A percentile compares a stretch with the other conserved stretches of the same genome.
Conservation (phyloP, 1,140 invertebrate genomes). For the Drosophila busckii region DNA sequence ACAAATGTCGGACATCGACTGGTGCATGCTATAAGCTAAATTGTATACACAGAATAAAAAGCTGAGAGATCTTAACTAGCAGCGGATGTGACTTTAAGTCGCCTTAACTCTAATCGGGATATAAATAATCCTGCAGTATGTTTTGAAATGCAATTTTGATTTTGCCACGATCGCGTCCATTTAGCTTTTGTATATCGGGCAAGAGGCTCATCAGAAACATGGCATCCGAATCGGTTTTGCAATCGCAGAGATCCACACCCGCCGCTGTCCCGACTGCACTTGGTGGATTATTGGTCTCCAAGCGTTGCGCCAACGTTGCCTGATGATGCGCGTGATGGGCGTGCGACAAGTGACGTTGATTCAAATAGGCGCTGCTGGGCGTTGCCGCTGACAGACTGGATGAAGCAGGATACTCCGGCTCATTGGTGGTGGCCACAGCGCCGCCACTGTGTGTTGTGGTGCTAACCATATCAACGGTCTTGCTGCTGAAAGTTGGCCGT, state of each 20-base stretch:
- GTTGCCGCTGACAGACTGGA: slow-evolving; percentile 17
- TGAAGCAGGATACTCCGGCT: slow-evolving; percentile 37
- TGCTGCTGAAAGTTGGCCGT: slow-evolving; percentile 63
- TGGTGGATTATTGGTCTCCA: slow-evolving; percentile 39
- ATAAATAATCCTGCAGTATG: slow-evolving; percentile 73
- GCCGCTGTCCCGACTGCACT: slow-evolving; percentile 8
- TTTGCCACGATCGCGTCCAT: slow-evolving; percentile 74
- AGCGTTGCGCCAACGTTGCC: slow-evolving; percentile 12
- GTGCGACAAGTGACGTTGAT: slow-evolving; percentile 34
- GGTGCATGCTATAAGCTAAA: slow-evolving; percentile 38
- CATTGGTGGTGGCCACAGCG: slow-evolving; percentile 9
- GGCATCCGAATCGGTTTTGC: slow-evolving; percentile 76
- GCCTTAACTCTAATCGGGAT: slow-evolving; percentile 59
- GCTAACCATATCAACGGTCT: slow-evolving; percentile 64
- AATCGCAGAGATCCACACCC: slow-evolving; percentile 67
- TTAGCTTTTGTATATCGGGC: slow-evolving; percentile 74
- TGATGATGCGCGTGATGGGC: slow-evolving; percentile 41
- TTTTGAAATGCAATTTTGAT: slow-evolving; percentile 78
- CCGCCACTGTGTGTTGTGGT: slow-evolving; percentile 55
- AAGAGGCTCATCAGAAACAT: slow-evolving; percentile 77
- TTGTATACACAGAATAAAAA: slow-evolving; percentile 53
- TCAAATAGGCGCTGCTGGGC: slow-evolving; percentile 22
- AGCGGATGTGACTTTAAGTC: slow-evolving; percentile 26
- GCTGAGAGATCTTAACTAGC: slow-evolving; percentile 29
- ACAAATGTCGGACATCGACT: not conserved